A percentile compares a stretch with the other conserved stretches of the same genome.
Conservation (phyloP, 2,113 vertebrate species). For the Malurus cyaneus region DNA sequence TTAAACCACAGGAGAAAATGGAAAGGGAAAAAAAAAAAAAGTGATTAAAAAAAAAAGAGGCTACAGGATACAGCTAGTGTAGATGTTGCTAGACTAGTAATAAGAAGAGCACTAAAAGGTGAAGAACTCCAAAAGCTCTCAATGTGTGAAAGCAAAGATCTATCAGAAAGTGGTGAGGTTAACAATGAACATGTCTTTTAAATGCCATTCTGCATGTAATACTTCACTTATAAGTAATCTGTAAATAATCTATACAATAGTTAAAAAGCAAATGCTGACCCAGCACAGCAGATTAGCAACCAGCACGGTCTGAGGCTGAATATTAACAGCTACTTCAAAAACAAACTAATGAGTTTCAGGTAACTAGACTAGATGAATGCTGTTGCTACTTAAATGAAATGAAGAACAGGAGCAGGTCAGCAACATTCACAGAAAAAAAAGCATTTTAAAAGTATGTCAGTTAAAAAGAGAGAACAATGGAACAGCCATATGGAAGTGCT, state of each 20-base stretch:
- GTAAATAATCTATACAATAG: background rate
- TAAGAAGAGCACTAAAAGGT: too few relatives aligned
- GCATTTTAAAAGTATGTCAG: background rate
- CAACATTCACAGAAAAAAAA: background rate
- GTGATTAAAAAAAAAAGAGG: background rate
- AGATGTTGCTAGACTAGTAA: too few relatives aligned
- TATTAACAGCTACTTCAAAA: background rate
- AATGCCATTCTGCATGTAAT: background rate
- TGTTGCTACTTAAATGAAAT: background rate
- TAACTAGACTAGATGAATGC: background rate
- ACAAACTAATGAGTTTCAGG: background rate
- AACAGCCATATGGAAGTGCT: background rate
- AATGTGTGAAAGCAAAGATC: background rate
- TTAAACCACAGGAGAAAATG: background rate
- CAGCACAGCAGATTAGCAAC: background rate
- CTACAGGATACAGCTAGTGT: background rate
- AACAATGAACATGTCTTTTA: background rate
- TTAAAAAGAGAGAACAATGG: background rate
- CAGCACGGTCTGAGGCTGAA: background rate
- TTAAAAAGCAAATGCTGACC: background rate
- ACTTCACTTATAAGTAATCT: background rate
- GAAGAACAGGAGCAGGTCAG: background rate
- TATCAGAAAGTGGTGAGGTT: background rate
- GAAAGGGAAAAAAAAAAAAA: background rate
- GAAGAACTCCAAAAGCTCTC: background rate